These are phyloP conservation scores for Tachysurus fulvidraco DNA, from an alignment of 2,113 vertebrate genomes.

Conservation along the genomic window DNA sequence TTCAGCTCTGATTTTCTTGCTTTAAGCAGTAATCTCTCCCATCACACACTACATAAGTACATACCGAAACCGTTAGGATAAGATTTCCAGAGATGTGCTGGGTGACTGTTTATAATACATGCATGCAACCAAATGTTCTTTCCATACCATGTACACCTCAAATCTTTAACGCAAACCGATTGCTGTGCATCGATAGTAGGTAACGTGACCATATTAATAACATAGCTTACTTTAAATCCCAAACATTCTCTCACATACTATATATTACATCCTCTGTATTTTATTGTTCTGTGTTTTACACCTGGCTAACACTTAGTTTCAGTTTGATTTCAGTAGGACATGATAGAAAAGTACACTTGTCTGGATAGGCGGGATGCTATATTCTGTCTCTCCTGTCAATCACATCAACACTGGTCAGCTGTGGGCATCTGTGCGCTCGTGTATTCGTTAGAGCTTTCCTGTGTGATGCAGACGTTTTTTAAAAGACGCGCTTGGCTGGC, in stretches of 20 bases:
- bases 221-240: neutral
- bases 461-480: neutral
- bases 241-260: neutral
- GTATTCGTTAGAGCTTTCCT: neutral
- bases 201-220: neutral
- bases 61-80: neutral
- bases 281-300: neutral
- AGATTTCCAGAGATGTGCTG: neutral
- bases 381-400: neutral
- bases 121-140: neutral
- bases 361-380: too few species aligned
- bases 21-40: neutral
- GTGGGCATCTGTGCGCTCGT: neutral
- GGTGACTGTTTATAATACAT: neutral
- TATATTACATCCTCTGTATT: neutral
- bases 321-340: neutral
- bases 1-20: too few species aligned
- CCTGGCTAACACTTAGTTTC: neutral
- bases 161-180: too few species aligned
- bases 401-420: neutral
- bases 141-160: too few species aligned
- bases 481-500: neutral
- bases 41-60: too few species aligned
- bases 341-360: neutral
- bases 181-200: neutral